phyloP scores from a whole-genome alignment of 2,113 vertebrate genomes.

The Rattus rattus region DNA sequence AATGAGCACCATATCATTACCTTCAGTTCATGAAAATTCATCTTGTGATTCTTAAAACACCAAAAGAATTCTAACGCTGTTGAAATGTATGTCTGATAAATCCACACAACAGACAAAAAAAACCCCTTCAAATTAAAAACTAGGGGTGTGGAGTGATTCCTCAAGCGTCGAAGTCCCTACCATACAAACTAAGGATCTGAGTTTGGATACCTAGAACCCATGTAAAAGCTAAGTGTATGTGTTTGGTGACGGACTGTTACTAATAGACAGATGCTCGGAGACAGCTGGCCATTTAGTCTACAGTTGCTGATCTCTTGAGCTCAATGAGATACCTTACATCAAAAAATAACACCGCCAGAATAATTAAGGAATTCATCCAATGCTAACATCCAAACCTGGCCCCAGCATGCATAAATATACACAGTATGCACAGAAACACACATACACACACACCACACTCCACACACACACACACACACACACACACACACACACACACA shows the following conservation, averaged over 20 bases:
- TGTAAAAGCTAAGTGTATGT: neutral
- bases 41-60: neutral
- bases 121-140: neutral
- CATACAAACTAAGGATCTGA: neutral
- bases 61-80: neutral
- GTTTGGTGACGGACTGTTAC: too few species aligned
- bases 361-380: neutral
- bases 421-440: neutral
- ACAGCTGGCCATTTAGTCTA: neutral
- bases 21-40: neutral
- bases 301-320: neutral
- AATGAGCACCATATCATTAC: neutral
- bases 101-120: neutral
- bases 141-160: neutral
- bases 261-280: neutral
- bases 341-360: neutral
- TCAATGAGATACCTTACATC: neutral
- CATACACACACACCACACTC: too few species aligned
- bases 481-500: too few species aligned
- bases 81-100: neutral
- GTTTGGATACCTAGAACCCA: neutral
- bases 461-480: neutral
- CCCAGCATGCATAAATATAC: neutral
- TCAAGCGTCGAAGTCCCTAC: neutral
- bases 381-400: neutral